phyloP scores from a whole-genome alignment of 2,888 invertebrate species.

The Parnassius apollo region DNA sequence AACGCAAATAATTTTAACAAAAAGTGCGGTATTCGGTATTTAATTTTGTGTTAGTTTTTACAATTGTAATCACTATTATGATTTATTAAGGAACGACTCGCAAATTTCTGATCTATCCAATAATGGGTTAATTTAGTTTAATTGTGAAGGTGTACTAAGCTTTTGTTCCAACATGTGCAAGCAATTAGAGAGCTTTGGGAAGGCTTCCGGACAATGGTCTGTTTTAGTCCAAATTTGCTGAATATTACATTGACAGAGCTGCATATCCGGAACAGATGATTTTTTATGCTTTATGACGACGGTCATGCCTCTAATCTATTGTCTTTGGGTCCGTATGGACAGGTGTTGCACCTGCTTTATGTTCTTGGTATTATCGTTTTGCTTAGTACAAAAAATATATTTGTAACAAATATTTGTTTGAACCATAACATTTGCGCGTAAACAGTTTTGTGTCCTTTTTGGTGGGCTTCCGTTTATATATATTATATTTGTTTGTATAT shows the following conservation, averaged over 20 bases:
- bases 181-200: conserved; percentile 12
- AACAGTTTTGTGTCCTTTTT: neutral
- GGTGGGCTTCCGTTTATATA: too few species aligned
- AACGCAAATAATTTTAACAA: neutral
- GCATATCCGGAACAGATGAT: neutral
- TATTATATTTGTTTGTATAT: too few species aligned
- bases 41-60: neutral
- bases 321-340: neutral
- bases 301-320: conserved; percentile 1
- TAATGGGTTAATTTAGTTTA: conserved; percentile 16
- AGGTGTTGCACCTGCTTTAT: conserved; percentile 11
- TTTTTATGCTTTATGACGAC: neutral
- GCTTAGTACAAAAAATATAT: neutral
- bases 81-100: neutral
- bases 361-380: neutral
- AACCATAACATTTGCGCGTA: neutral
- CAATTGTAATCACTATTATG: neutral
- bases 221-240: neutral
- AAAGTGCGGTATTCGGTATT: conserved; percentile 2
- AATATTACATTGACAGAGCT: neutral
- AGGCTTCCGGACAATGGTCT: conserved; percentile 3
- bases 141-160: conserved; percentile 7
- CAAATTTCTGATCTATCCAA: conserved; percentile 11
- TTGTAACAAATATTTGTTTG: neutral
- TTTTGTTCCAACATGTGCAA: conserved; percentile 9